These are phyloP conservation scores for Maccullochella peelii DNA, from an alignment of 2,113 vertebrate genomes.

Conservation along the genomic window DNA sequence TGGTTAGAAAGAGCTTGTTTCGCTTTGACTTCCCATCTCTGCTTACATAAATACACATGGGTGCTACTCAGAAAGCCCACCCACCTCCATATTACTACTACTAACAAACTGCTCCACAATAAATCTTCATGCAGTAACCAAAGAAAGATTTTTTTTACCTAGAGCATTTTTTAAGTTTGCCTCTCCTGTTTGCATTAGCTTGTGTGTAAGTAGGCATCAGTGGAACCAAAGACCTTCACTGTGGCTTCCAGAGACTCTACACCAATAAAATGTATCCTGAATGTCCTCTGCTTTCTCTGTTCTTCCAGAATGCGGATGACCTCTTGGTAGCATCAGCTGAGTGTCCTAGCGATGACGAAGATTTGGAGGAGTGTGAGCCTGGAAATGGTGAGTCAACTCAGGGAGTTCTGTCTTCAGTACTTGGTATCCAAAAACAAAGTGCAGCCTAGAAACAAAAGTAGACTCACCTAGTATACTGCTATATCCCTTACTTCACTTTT, in stretches of 20 bases:
- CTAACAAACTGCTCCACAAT: not conserved
- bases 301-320: slow-evolving; percentile 92
- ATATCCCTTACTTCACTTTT: slow-evolving; percentile 38
- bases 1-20: slow-evolving; percentile 4
- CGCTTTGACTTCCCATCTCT: slow-evolving; percentile 9
- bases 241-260: not conserved
- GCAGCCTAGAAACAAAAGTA: not conserved
- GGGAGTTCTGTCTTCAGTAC: slow-evolving; percentile 67
- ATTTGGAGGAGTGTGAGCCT: slow-evolving; percentile 96
- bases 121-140: not conserved
- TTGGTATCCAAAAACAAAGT: slow-evolving; percentile 34
- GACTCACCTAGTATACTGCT: not conserved
- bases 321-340: slow-evolving; percentile 95
- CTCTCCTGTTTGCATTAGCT: not conserved
- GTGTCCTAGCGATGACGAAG: slow-evolving; percentile 95
- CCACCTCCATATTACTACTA: slow-evolving; percentile 17
- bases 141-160: not conserved
- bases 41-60: slow-evolving; percentile 34
- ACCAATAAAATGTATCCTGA: slow-evolving; percentile 25
- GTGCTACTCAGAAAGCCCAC: slow-evolving; percentile 17
- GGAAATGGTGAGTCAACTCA: slow-evolving; percentile 92
- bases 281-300: slow-evolving; percentile 34
- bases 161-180: not conserved
- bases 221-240: slow-evolving; percentile 13
- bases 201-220: slow-evolving; percentile 12